Base-by-base conservation (phyloP, 1,140 invertebrate genomes). In the Anastatus disparis region DNA sequence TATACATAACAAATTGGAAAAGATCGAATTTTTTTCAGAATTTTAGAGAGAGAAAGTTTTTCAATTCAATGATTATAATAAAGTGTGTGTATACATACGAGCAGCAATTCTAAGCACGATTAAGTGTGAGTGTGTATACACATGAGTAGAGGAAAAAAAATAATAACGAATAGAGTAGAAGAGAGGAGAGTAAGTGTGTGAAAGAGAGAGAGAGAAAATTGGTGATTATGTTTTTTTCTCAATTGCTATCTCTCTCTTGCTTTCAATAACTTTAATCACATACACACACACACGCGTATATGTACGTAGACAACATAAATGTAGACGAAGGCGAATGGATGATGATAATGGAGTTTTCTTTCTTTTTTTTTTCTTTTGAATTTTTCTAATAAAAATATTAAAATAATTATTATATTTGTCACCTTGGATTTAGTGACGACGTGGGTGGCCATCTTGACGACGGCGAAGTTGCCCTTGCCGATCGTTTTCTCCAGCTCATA, bases 371-470 rank as follows among this genome's bases (percentile, higher is more conserved):
- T 8, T 35, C 1, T 55, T 17, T 35, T 17, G 4, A n/a, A n/a
- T n/a, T 27, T 35, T 17, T 17, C 29, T 20, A 55, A 55, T 29
- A 55, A 27, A 55, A 55, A 58, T 12, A 40, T 40, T 20, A 42
- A 31, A 35, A 42, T 24, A 20, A 58, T 42, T n/a, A 29, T 31
- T 61, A 61, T 59, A 29, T 42, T 40, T 79, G 86, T 87, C 89
- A 98, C 97, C 95, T 99, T 96, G 80, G 96, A 96, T 90, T 98
- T 97, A 71, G 97, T 99, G 85, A 99, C 95, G 84, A 95, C 91
- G 89, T 99, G 97, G 85, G 94, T 93, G 77, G 96, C 97, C 86
- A 98, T 90, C 89, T 99, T 99, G 74, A 99, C 97, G 79, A 99
- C 95, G 69, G 97, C 97, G 89, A 99, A 99, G 89, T 99, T 99